phyloP scores from a whole-genome alignment of 2,113 vertebrate genomes.

The Potamarius usumacintae region DNA sequence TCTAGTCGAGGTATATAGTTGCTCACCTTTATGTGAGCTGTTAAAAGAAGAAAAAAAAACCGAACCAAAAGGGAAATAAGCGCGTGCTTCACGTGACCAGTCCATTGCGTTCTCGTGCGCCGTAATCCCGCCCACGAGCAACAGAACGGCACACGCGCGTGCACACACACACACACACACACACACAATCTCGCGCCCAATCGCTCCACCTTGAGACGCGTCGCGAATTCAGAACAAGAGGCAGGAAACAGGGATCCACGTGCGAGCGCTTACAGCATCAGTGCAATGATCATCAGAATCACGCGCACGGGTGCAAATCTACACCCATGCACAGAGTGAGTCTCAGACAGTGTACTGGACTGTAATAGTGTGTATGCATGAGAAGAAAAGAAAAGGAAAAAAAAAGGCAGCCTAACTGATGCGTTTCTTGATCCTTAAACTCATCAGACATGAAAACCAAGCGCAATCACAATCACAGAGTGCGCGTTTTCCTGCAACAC shows the following conservation, averaged over 20 bases:
- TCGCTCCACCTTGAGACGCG: constrained; percentile 70
- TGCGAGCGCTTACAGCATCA: not conserved
- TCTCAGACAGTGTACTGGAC: not conserved
- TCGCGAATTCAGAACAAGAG: constrained; percentile 61
- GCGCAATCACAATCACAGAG: not conserved
- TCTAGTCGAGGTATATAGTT: no score
- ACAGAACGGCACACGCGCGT: constrained; percentile 54
- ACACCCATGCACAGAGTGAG: not conserved
- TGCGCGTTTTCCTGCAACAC: not conserved
- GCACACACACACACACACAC: no score
- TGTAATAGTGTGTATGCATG: not conserved
- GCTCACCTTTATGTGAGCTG: not conserved
- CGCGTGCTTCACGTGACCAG: constrained; percentile 56
- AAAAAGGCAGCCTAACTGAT: not conserved
- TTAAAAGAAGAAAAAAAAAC: not conserved
- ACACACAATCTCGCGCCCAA: no score
- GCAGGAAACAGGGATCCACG: not conserved
- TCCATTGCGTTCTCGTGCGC: constrained; percentile 49
- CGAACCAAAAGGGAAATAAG: not conserved
- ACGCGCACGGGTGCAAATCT: not conserved
- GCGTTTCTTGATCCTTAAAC: not conserved
- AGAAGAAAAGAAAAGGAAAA: no score
- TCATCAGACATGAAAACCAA: not conserved
- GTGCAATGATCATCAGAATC: not conserved
- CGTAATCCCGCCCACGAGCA: constrained; percentile 66